A percentile compares a stretch with the other conserved stretches of the same genome.
Conservation (phyloP, 2,888 invertebrate species). For the Temnothorax unifasciatus region DNA sequence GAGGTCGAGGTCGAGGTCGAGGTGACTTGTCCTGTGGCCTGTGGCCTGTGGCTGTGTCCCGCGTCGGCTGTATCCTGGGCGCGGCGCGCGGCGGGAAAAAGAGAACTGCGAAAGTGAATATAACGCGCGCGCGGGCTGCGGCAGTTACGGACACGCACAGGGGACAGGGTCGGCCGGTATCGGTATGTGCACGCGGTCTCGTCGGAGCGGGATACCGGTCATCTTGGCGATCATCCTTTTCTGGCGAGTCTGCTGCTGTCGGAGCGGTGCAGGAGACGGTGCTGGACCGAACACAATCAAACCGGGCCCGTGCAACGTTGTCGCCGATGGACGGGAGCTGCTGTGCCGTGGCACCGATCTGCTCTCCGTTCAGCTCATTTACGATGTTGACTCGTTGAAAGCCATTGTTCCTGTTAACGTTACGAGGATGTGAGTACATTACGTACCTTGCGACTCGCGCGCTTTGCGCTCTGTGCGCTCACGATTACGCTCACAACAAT, state of each 20-base stretch:
- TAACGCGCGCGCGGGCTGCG: conserved; percentile 25
- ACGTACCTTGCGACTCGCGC: too few species aligned
- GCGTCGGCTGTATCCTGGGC: too few species aligned
- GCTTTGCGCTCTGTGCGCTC: too few species aligned
- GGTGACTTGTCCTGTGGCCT: too few species aligned
- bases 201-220: conserved; percentile 65
- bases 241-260: conserved; percentile 61
- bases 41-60: too few species aligned
- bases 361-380: conserved; percentile 74
- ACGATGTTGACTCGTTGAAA: conserved; percentile 69
- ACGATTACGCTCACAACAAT: too few species aligned
- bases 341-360: conserved; percentile 80
- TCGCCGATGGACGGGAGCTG: conserved; percentile 79
- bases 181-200: conserved; percentile 76
- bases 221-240: conserved; percentile 65
- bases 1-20: too few species aligned
- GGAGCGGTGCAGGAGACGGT: too few species aligned
- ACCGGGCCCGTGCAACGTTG: conserved; percentile 76
- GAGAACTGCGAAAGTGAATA: conserved; percentile 58
- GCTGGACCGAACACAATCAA: too few species aligned
- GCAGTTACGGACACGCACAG: not conserved
- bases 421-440: conserved; percentile 81
- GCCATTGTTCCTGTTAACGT: conserved; percentile 75
- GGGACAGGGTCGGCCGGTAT: conserved; percentile 68
- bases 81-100: conserved; percentile 31